phyloP scores from a whole-genome alignment of 2,797 vertebrate species.

The Halcyon smyrnensis region DNA sequence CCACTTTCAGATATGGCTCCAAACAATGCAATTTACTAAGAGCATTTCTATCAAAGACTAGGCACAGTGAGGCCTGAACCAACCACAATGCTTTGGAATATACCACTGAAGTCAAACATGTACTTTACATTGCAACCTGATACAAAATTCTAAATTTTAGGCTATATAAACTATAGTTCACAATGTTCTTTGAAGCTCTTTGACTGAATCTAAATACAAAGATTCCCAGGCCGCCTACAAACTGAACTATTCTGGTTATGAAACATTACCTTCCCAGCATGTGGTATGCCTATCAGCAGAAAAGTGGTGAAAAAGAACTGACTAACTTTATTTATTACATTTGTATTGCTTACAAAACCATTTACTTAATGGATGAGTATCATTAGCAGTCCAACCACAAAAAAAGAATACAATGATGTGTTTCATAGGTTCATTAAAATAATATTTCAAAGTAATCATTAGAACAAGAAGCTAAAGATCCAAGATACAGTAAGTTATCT shows the following conservation, averaged over 20 bases:
- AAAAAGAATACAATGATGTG: conserved; percentile 87
- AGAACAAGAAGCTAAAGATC: conserved; percentile 84
- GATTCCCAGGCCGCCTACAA: conserved; percentile 72
- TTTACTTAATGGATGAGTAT: conserved; percentile 94
- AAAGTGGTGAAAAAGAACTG: conserved; percentile 82
- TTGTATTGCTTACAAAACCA: conserved; percentile 89
- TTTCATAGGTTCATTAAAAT: conserved; percentile 90
- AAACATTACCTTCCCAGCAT: conserved; percentile 85
- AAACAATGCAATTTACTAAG: not conserved
- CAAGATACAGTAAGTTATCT: conserved; percentile 85
- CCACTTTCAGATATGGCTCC: not conserved
- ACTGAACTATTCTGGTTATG: conserved; percentile 84
- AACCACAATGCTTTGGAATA: not conserved
- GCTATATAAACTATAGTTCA: conserved; percentile 35
- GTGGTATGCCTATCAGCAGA: conserved; percentile 82
- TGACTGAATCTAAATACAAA: conserved; percentile 61
- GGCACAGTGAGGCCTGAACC: not conserved
- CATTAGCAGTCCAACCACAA: conserved; percentile 89
- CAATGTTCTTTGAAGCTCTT: conserved; percentile 50
- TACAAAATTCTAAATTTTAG: conserved; percentile 9
- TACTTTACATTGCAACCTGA: not conserved
- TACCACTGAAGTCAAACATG: not conserved
- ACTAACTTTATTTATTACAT: conserved; percentile 88
- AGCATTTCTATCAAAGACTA: not conserved
- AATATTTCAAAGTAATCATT: conserved; percentile 90